Evolutionary conservation across 2,797 vertebrate species (phyloP).

Genomic region (Buphagus erythrorhynchus): DNA sequence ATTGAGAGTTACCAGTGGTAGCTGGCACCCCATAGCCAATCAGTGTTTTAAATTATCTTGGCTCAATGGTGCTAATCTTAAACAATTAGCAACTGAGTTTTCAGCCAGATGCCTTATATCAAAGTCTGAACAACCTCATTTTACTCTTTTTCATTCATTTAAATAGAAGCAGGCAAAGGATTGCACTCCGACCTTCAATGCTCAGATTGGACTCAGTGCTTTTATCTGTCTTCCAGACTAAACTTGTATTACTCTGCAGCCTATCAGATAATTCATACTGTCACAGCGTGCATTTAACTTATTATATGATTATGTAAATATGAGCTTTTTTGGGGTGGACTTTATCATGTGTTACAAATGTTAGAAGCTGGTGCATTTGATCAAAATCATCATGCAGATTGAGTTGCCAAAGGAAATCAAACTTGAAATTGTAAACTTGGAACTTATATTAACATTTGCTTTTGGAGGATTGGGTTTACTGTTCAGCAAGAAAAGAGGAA

Average conservation of each 20-base stretch:
- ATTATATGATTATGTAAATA: not conserved
- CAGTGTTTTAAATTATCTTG: not conserved
- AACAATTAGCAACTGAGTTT: not conserved
- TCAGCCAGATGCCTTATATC: not conserved
- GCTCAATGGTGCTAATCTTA: not conserved
- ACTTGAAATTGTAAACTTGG: not conserved
- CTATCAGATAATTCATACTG: not conserved
- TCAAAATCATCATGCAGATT: not conserved
- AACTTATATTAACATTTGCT: not conserved
- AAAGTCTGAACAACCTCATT: not conserved
- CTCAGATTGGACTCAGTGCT: not conserved
- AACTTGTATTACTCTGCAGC: not conserved
- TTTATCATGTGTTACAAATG: not conserved
- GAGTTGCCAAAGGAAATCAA: conserved; percentile 8
- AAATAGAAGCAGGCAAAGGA: not conserved
- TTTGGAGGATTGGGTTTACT: not conserved
- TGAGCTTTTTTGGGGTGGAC: not conserved
- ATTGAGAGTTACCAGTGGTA: not conserved
- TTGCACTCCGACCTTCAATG: not conserved
- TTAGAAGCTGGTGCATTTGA: not conserved
- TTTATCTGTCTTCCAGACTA: not conserved
- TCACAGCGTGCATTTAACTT: not conserved
- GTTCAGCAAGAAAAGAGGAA: not conserved
- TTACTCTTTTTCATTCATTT: not conserved
- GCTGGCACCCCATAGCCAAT: not conserved